These are phyloP conservation scores for Pomatorhinus ruficollis DNA, from an alignment of 2,113 vertebrate genomes.

Conservation along the genomic window DNA sequence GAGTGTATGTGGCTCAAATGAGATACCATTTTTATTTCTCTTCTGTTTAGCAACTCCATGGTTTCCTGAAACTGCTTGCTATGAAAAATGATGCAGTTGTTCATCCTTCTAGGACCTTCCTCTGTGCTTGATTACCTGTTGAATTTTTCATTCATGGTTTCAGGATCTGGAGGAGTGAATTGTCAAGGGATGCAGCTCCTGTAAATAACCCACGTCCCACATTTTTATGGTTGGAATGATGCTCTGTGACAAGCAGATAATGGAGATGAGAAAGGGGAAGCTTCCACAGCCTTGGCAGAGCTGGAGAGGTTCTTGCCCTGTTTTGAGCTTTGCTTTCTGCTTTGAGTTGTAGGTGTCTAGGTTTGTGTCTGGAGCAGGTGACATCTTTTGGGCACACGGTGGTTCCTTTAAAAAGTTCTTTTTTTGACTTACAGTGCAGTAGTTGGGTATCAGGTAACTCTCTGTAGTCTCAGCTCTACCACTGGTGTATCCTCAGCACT, in stretches of 20 bases:
- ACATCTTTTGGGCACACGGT: accelerated
- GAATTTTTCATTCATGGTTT: background rate
- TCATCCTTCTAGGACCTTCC: background rate
- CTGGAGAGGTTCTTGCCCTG: background rate
- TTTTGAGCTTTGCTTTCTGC: background rate
- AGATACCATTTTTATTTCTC: background rate
- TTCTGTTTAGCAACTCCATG: background rate
- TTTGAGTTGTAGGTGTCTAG: background rate
- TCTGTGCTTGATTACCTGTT: background rate
- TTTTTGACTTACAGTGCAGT: background rate
- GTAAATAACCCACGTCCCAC: background rate
- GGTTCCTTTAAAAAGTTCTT: background rate
- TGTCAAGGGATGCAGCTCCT: background rate
- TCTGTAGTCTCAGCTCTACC: background rate
- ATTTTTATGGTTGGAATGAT: background rate
- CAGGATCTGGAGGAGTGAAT: background rate
- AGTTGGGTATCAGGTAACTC: too few relatives aligned
- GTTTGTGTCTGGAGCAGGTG: background rate
- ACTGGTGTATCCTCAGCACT: background rate
- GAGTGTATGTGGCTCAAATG: background rate
- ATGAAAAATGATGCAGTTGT: background rate
- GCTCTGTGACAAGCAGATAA: background rate
- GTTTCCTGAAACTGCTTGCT: background rate
- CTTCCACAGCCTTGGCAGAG: background rate
- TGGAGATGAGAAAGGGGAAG: background rate